These are phyloP conservation scores for Agrypnia vestita DNA, from an alignment of 1,140 invertebrate species.

Conservation along the genomic window DNA sequence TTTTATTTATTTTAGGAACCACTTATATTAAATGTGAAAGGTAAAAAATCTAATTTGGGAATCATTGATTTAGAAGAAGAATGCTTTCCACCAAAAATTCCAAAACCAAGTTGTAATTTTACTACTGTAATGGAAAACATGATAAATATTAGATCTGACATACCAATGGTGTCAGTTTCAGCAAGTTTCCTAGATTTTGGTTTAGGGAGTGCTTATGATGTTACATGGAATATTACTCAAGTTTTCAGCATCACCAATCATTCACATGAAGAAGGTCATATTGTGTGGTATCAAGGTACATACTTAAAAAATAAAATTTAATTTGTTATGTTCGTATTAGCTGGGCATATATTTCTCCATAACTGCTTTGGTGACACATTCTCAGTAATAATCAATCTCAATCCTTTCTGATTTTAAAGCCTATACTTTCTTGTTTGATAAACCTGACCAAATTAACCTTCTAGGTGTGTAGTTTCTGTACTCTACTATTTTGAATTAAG, in stretches of 20 bases:
- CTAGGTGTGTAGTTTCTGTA: too few species aligned
- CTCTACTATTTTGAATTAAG: too few species aligned
- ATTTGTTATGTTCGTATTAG: neutral
- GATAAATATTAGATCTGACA: slow-evolving; percentile 18
- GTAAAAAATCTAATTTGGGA: slow-evolving; percentile 19
- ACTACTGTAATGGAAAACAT: slow-evolving; percentile 30
- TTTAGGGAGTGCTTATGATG: slow-evolving; percentile 27
- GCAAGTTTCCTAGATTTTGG: slow-evolving; percentile 36
- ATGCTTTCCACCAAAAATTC: neutral
- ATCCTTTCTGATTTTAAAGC: too few species aligned
- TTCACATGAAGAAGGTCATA: slow-evolving; percentile 2
- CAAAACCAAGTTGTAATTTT: slow-evolving; percentile 24
- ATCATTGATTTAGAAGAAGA: slow-evolving; percentile 20
- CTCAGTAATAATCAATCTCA: too few species aligned
- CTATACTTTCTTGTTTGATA: too few species aligned
- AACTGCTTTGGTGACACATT: too few species aligned
- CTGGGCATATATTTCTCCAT: neutral
- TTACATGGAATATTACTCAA: slow-evolving; percentile 43
- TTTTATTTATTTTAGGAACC: slow-evolving; percentile 40
- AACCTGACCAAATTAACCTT: too few species aligned
- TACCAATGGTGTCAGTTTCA: slow-evolving; percentile 32
- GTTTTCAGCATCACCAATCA: slow-evolving; percentile 25
- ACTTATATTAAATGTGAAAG: slow-evolving; percentile 35
- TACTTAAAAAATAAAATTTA: neutral
- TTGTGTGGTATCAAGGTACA: slow-evolving; percentile 40